Evolutionary conservation across 2,797 vertebrate genomes (phyloP), one percentile per base, ranked within the genome.

Genomic region (Lepilemur septentrionalis): DNA sequence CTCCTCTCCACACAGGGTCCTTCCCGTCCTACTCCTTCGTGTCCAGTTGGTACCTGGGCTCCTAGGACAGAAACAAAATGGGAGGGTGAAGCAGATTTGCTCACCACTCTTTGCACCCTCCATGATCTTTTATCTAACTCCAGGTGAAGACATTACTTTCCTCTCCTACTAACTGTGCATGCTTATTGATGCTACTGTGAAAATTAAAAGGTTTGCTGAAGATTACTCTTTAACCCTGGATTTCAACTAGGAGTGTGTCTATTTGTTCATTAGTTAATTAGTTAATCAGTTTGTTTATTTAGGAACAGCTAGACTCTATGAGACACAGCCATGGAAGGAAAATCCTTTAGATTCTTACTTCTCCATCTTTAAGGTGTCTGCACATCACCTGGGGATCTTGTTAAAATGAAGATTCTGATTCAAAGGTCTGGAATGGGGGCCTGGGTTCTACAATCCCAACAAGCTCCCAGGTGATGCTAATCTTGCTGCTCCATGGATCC

Each of bases 321-420:
- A 93, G 80, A 79, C 41, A 69, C 15, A 35, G 10, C 23, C 41
- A 55, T 0, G 14, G 48, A 92, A 28, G 22, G 84, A 79, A 94
- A 86, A 46, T 32, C 10, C 13, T 35, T 20, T 17, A 65, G 52
- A 61, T 72, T 43, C 76, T 1, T 22, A 25, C 12, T 23, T 35
- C 41, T 76, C 73, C 83, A 25, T 65, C 78, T 67, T 52, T 4
- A 43, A 61, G 41, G 25, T 35, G 70, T 73, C n/a, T 43, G 32
- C 18, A 18, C 30, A 30, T 38, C 87, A 65, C 61, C 59, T 23
- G 30, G 38, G 63, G 75, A 89, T 92, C 93, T 93, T 46, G 63
- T 96, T 87, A 95, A 95, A 92, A 92, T 79, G 92, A 32, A 93
- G 65, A 22, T 84, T 89, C 83, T 28, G 18, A 91, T 75, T 63